Base-by-base conservation (phyloP, 2,888 invertebrate species). In the Pollenia griseotomentosa region DNA sequence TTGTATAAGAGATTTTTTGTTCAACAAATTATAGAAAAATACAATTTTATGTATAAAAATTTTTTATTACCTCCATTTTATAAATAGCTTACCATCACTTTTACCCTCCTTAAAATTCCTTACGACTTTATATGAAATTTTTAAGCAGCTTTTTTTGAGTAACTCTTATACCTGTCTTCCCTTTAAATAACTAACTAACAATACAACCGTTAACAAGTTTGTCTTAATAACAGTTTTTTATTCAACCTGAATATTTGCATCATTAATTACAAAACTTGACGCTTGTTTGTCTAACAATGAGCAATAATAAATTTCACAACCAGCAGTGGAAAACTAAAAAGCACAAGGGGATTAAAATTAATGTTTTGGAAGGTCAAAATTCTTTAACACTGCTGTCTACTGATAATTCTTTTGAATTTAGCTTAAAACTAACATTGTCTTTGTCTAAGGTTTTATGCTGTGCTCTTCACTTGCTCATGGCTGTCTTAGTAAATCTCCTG, bases 401-500 rank as follows among this genome's bases (percentile, higher is more conserved):
- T 33, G 33, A 33, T 33, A 33, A 33, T 33, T 33, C 4, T 33
- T 33, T 33, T 33, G 33, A 33, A 33, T 33, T 33, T 33, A 33
- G 33, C 33, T 33, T 33, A 6, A 6, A 33, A 33, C 33, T 33
- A 4, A 23, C 2, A 8, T 14, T 33, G 2, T 14, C 2, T 59
- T 57, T 59, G 33, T 23, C 23, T 57, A 6, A 33, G 33, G 33
- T 11, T 19, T n/a, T 12, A 59, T 11, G 8, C 7, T 48, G 46
- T 48, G 66, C 51, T 68, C 12, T n/a, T 48, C 51, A 23, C 2
- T 48, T 51, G 11, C 7, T 9, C 23, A 0, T 7, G 4, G 11
- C 44, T 55, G 75, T 46, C 8, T 53, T 48, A 14, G 51, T 19
- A 78, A 84, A 79, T 83, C 16, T 68, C 23, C 73, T 79, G 78